phyloP scores from a whole-genome alignment of 2,888 invertebrate genomes.

The Orthosia gothica region DNA sequence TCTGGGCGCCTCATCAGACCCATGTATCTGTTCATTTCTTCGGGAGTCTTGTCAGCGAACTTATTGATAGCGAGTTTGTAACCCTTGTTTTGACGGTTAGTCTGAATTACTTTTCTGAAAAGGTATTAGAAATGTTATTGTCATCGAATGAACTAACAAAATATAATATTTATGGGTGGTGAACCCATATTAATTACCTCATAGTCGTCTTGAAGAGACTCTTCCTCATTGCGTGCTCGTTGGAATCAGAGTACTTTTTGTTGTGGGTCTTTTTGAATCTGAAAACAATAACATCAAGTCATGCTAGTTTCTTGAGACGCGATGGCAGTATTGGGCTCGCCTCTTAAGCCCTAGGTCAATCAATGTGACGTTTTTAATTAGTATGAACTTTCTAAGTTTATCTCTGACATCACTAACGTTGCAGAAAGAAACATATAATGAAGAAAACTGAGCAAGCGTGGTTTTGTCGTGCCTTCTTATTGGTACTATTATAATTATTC shows the following conservation, averaged over 20 bases:
- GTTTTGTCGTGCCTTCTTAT: neutral
- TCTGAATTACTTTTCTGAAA: conserved; percentile 72
- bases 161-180: neutral
- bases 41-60: conserved; percentile 81
- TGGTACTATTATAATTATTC: neutral
- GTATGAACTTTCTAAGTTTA: neutral
- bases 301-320: neutral
- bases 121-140: neutral
- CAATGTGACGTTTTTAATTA: neutral
- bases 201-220: conserved; percentile 57
- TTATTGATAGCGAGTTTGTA: conserved; percentile 81
- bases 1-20: conserved; percentile 73
- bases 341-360: neutral
- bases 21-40: conserved; percentile 76
- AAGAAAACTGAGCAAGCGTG: no score
- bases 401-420: neutral
- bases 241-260: conserved; percentile 48
- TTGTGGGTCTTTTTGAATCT: conserved; percentile 51
- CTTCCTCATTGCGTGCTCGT: conserved; percentile 55
- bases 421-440: neutral
- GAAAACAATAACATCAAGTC: conserved; percentile 14
- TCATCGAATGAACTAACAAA: neutral
- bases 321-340: neutral
- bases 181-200: conserved; percentile 58
- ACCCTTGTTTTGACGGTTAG: conserved; percentile 76